Base-by-base conservation (phyloP, 2,888 invertebrate species). In the Operophtera brumata region DNA sequence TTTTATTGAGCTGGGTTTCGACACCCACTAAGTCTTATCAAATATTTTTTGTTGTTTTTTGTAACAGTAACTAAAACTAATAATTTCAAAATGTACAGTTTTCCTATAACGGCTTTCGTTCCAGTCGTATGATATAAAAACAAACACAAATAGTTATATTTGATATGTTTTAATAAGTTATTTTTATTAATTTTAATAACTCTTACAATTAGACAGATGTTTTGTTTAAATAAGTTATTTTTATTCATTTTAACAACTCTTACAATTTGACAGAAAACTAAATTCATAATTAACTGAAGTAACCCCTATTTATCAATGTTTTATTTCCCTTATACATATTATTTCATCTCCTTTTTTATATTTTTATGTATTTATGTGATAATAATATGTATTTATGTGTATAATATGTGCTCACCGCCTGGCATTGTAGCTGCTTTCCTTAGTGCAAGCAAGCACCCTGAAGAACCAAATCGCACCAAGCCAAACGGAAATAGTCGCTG, bases 381-480 rank as follows among this genome's bases (percentile, higher is more conserved):
- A 69, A 67, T 71, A 69, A 64, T 5, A 63, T 54, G 67, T 70
- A 69, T 70, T 64, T 73, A 66, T 75, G 65, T 78, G 70, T 78
- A 70, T 75, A 72, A 68, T 77, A 73, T 78, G 70, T 78, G 69
- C 73, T 77, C 73, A 74, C 69, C 65, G 70, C 74, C 67, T 71
- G 72, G 64, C 65, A 59, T 76, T 78, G 63, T 82, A 89, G 89
- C 85, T 90, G 78, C 81, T 83, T 76, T 57, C 83, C 37, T 77
- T 87, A 84, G 87, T 83, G 35, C 78, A 86, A 26, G 62, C 84
- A 69, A 85, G 77, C 68, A 77, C 77, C 35, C 66, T 72, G 71
- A 79, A 66, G 77, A 80, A 70, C 73, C 74, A 66, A 68, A 57
- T 11, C 10, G 28, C 42, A 14, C 6, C 66, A 61, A 71, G 66